These are phyloP conservation scores for Cataglyphis livida DNA, from an alignment of 2,888 invertebrate species.

Conservation along the genomic window DNA sequence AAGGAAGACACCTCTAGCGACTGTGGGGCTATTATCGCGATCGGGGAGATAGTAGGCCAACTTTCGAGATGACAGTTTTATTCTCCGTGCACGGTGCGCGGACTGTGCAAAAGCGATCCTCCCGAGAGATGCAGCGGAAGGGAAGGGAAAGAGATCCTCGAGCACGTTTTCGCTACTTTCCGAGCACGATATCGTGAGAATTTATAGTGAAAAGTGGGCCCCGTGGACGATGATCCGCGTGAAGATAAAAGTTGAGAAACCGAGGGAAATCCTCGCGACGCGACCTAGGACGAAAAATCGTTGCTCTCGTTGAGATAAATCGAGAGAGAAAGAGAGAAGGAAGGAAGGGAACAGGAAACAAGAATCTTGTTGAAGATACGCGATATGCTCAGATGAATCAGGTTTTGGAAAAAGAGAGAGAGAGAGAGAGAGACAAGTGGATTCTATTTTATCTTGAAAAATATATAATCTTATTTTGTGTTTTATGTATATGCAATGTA, in stretches of 20 bases:
- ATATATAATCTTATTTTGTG: not conserved
- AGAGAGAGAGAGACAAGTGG: not conserved
- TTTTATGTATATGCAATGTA: not conserved
- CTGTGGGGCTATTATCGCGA: slow-evolving; percentile 76
- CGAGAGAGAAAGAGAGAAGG: not conserved
- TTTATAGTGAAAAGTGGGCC: slow-evolving; percentile 61
- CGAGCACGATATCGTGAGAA: slow-evolving; percentile 67
- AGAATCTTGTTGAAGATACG: not conserved
- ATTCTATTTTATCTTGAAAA: not conserved
- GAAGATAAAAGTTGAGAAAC: slow-evolving; percentile 62
- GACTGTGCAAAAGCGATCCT: slow-evolving; percentile 60
- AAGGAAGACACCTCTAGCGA: slow-evolving; percentile 63
- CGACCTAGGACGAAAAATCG: slow-evolving; percentile 54
- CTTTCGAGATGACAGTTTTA: slow-evolving; percentile 82
- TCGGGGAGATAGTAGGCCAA: slow-evolving; percentile 81
- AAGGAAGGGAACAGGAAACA: not conserved
- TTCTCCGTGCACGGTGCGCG: slow-evolving; percentile 69
- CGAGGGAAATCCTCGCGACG: slow-evolving; percentile 47
- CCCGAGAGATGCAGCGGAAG: slow-evolving; percentile 43
- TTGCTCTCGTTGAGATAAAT: slow-evolving; percentile 26
- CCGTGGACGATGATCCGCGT: slow-evolving; percentile 39
- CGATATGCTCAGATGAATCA: not conserved
- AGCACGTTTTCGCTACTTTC: slow-evolving; percentile 76
- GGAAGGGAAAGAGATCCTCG: slow-evolving; percentile 52
- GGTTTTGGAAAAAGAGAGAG: not conserved